phyloP scores from a whole-genome alignment of 2,797 vertebrate genomes.

The Anniella stebbinsi region DNA sequence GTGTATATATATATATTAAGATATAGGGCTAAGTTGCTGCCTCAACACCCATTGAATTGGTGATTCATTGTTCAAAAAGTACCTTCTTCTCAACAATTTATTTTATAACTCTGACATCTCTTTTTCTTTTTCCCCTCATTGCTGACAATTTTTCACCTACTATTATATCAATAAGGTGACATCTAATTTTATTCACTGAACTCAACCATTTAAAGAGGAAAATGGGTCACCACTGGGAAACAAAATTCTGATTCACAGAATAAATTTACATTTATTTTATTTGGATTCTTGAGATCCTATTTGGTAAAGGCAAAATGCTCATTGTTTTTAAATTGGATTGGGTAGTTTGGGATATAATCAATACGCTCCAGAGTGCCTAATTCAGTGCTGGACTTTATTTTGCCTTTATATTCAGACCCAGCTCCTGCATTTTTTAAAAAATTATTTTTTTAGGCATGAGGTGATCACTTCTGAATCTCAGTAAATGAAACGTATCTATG shows the following conservation, averaged over 20 bases:
- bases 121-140: not conserved
- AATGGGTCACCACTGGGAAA: not conserved
- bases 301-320: not conserved
- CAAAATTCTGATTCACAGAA: not conserved
- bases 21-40: slow-evolving; percentile 18
- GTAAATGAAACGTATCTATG: not conserved
- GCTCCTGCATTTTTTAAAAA: not conserved
- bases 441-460: too few species aligned
- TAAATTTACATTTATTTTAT: slow-evolving; percentile 22
- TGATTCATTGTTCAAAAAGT: slow-evolving; percentile 22
- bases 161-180: not conserved
- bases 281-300: not conserved
- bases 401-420: not conserved
- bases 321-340: not conserved
- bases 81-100: not conserved
- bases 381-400: not conserved
- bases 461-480: not conserved
- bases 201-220: slow-evolving; percentile 15
- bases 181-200: not conserved
- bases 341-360: not conserved
- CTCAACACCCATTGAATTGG: slow-evolving; percentile 37
- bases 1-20: not conserved
- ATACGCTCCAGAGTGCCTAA: not conserved
- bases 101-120: slow-evolving; percentile 22
- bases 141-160: slow-evolving; percentile 7